These are phyloP conservation scores for Chunga burmeisteri DNA, from an alignment of 2,113 vertebrate species.

Conservation along the genomic window DNA sequence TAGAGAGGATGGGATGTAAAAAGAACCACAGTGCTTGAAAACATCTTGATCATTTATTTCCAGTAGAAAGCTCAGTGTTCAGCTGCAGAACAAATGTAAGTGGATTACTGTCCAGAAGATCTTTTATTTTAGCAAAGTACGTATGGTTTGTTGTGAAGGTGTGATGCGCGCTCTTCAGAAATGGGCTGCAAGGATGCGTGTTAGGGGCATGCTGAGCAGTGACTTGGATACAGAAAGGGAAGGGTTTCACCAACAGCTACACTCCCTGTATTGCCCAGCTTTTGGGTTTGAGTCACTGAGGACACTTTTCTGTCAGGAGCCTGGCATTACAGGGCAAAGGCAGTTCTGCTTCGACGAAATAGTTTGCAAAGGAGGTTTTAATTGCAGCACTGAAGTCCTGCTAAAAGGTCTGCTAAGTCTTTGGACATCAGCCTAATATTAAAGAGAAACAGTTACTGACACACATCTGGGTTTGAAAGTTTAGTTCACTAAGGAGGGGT, in stretches of 20 bases:
- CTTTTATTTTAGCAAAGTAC: neutral
- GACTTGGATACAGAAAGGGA: neutral
- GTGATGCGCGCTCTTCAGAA: accelerated
- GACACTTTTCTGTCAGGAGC: neutral
- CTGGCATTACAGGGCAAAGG: neutral
- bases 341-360: neutral
- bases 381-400: neutral
- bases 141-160: neutral
- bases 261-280: neutral
- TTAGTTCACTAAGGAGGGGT: neutral
- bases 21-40: neutral
- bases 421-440: neutral
- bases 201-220: neutral
- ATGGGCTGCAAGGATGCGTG: neutral
- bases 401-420: neutral
- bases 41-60: neutral
- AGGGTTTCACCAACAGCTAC: neutral
- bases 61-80: neutral
- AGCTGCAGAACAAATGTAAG: neutral
- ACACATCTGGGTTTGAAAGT: neutral
- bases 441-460: neutral
- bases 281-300: neutral
- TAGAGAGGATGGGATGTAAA: neutral
- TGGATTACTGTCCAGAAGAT: neutral
- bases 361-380: neutral